Conservation (phyloP, 1,140 invertebrate genomes). For the Atta colombica region DNA sequence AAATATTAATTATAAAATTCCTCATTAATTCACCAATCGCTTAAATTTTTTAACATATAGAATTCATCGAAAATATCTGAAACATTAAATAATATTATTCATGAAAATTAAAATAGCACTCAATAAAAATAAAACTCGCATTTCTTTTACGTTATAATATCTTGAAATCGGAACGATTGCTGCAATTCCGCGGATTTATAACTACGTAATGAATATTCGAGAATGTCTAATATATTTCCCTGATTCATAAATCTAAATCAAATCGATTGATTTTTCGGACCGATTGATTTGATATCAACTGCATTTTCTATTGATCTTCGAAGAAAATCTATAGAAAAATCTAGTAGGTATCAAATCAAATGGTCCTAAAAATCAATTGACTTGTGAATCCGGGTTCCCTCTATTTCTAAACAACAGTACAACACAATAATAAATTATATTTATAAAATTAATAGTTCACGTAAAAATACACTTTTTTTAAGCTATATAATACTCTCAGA, state of each 20-base stretch:
- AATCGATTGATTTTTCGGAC: too few species aligned
- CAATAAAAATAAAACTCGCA: neutral
- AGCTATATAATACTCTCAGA: too few species aligned
- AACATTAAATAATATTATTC: conserved; percentile 2
- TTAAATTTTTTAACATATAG: conserved; percentile 4
- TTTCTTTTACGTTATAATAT: neutral
- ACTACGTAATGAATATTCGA: neutral
- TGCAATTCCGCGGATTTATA: neutral
- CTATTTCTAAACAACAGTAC: neutral
- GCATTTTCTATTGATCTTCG: too few species aligned
- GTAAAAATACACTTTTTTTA: too few species aligned
- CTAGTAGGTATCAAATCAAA: too few species aligned
- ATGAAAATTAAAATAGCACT: conserved; percentile 15
- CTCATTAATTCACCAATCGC: conserved; percentile 7
- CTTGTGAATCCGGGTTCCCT: neutral
- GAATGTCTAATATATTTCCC: neutral
- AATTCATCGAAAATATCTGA: conserved; percentile 18
- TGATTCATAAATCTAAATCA: neutral
- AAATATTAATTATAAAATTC: conserved; percentile 36
- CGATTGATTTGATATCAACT: too few species aligned
- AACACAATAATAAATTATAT: too few species aligned
- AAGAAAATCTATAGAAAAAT: too few species aligned
- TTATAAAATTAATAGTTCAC: too few species aligned
- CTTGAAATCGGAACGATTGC: neutral
- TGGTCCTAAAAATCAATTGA: too few species aligned